Percentiles rank a stretch among this genome's conserved stretches.
Conservation (phyloP, 1,140 invertebrate species). For the Antheraea mylitta region DNA sequence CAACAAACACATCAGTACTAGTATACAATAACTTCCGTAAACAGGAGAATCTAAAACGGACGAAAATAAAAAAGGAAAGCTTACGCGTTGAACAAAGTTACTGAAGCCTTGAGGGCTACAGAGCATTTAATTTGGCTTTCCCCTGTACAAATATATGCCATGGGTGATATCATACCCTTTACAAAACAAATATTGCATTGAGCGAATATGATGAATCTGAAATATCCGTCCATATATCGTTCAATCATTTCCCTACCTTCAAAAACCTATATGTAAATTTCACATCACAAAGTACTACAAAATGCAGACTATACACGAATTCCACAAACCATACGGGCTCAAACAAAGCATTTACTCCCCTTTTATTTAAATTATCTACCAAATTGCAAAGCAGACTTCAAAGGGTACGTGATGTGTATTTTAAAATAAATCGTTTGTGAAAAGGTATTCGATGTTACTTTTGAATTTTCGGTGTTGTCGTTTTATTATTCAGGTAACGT, state of each 20-base stretch:
- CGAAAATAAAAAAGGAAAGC: no score
- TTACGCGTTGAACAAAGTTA: no score
- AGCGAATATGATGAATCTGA: neutral
- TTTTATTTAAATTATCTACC: constrained; percentile 36
- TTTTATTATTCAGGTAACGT: neutral
- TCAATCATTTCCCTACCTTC: neutral
- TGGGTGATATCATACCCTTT: neutral
- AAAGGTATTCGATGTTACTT: constrained; percentile 33
- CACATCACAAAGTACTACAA: neutral
- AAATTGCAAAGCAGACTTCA: constrained; percentile 42
- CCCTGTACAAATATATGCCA: neutral
- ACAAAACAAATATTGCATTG: no score
- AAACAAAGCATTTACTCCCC: constrained; percentile 4
- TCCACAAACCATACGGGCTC: constrained; percentile 8
- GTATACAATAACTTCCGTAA: no score
- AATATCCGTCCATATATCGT: neutral
- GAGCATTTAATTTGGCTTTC: neutral
- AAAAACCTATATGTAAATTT: neutral
- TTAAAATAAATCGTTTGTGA: constrained; percentile 40
- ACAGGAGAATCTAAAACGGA: no score
- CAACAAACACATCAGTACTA: no score
- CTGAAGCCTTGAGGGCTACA: no score
- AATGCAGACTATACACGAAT: neutral
- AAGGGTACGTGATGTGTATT: constrained; percentile 44
- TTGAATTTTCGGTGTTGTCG: constrained; percentile 5